Evolutionary conservation across 92 coral and sea anemone genomes (phyloP), one percentile per base, ranked within the genome.

Genomic region (Montipora capitata): DNA sequence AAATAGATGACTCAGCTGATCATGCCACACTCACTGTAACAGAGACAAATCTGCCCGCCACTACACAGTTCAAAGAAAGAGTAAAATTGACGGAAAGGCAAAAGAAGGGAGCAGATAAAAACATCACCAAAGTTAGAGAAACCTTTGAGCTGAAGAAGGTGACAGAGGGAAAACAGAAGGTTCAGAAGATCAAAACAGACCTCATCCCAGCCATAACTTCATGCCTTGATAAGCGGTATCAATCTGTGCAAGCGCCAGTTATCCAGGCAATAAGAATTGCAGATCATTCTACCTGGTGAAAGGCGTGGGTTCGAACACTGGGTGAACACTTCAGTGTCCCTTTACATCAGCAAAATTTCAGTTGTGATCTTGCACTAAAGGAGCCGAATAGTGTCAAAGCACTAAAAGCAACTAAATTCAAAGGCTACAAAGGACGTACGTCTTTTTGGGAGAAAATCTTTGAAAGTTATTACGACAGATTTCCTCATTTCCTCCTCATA

Each of bases 191-290:
- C 89, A 85, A 85, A 42, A 61, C 78, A 74, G 69, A 85, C 78
- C 89, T 85, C 82, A 85, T 76, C 58, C 82, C 89, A 64, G 89
- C 89, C 40, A 85, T 85, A 45, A 62, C 67, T 72, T 10, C 76
- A 76, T 59, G 82, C 72, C 72, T 61, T 40, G 82, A 78, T 61
- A 41, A 78, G 82, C 72, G 71, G 82, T 78, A 78, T 65, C 56
- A 78, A 45, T 78, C 41, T 78, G 72, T 85, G 56, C 48, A 85
- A 10, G 89, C 76, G 73, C 89, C 89, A 62, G 83, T 85, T 66
- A 76, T 85, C 66, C 69, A 76, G 83, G 89, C 83, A 14, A 44
- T 73, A 43, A 76, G 78, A 49, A 76, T 54, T 54, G 61, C 61
- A 54, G 0, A 84, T 58, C 88, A 40, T 14, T 84, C 88, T 78